phyloP scores from a whole-genome alignment of 1,140 invertebrate species.

The Temnothorax longispinosus region DNA sequence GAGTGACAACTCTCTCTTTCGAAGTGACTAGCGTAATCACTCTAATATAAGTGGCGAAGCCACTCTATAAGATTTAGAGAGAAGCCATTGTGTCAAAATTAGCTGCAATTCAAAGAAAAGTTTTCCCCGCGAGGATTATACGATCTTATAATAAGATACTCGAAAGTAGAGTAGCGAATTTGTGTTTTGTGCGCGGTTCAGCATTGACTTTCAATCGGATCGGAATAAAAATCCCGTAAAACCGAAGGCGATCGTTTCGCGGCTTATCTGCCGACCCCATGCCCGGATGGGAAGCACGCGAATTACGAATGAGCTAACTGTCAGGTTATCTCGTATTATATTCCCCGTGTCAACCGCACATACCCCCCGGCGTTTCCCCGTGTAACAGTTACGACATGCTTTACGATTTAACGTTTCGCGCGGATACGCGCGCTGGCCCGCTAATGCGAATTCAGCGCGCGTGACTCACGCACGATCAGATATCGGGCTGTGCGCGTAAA shows the following conservation, averaged over 20 bases:
- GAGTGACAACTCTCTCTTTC: too few relatives aligned
- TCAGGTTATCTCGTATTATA: slow-evolving; percentile 60
- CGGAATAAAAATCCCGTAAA: slow-evolving; percentile 33
- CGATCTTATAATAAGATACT: not conserved
- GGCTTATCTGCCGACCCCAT: slow-evolving; percentile 36
- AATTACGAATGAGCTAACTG: slow-evolving; percentile 57
- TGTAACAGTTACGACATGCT: slow-evolving; percentile 54
- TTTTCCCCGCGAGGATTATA: not conserved
- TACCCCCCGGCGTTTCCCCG: slow-evolving; percentile 41
- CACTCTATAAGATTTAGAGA: too few relatives aligned
- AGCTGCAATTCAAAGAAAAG: not conserved
- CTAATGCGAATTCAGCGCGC: slow-evolving; percentile 58
- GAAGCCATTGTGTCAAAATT: not conserved
- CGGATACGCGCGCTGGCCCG: slow-evolving; percentile 37
- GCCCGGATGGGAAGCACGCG: slow-evolving; percentile 36
- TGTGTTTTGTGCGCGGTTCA: not conserved
- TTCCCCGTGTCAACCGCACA: slow-evolving; percentile 56
- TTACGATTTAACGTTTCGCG: slow-evolving; percentile 58
- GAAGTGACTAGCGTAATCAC: too few relatives aligned
- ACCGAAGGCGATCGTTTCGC: slow-evolving; percentile 44
- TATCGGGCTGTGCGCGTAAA: slow-evolving; percentile 17
- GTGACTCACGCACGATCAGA: slow-evolving; percentile 55
- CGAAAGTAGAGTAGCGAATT: not conserved
- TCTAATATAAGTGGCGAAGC: too few relatives aligned
- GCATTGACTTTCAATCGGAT: not conserved